Evolutionary conservation across 2,797 vertebrate genomes (phyloP).

Genomic region (Muraenolepis orangiensis): DNA sequence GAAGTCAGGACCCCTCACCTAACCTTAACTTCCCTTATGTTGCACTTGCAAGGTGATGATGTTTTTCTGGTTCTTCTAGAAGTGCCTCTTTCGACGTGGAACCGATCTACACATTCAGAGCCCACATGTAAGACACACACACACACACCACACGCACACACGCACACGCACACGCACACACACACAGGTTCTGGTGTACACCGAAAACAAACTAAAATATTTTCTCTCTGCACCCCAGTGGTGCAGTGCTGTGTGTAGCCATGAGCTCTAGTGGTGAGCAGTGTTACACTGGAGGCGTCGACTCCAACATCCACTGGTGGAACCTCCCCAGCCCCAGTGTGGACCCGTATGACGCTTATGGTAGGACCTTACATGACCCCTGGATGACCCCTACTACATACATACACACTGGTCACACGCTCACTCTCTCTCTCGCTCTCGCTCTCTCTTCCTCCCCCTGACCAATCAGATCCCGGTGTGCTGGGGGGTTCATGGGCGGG

Average conservation of each 20-base stretch:
- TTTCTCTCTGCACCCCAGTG: slow-evolving; percentile 65
- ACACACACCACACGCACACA: slow-evolving; percentile 1
- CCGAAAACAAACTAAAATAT: too few relatives aligned
- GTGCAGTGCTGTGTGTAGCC: slow-evolving; percentile 90
- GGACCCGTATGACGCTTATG: slow-evolving; percentile 96
- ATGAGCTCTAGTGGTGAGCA: slow-evolving; percentile 92
- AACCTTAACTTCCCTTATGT: too few relatives aligned
- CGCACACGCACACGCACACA: slow-evolving; percentile 17
- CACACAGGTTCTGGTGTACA: background rate
- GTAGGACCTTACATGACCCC: too few relatives aligned
- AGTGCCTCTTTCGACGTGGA: slow-evolving; percentile 99
- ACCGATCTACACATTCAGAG: slow-evolving; percentile 98
- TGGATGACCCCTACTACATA: too few relatives aligned
- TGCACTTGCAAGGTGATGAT: background rate
- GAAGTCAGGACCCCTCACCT: too few relatives aligned
- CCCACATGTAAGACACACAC: slow-evolving; percentile 84
- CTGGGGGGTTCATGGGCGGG: slow-evolving; percentile 88
- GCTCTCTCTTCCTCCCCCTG: background rate
- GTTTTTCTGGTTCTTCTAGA: slow-evolving; percentile 62
- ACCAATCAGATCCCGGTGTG: slow-evolving; percentile 86
- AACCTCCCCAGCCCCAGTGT: slow-evolving; percentile 95
- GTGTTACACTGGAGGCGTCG: slow-evolving; percentile 95
- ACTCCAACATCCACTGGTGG: slow-evolving; percentile 97
- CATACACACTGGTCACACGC: background rate
- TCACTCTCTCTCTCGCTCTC: background rate